Conservation (phyloP, 2,113 vertebrate genomes). For the Henicopernis longicauda region DNA sequence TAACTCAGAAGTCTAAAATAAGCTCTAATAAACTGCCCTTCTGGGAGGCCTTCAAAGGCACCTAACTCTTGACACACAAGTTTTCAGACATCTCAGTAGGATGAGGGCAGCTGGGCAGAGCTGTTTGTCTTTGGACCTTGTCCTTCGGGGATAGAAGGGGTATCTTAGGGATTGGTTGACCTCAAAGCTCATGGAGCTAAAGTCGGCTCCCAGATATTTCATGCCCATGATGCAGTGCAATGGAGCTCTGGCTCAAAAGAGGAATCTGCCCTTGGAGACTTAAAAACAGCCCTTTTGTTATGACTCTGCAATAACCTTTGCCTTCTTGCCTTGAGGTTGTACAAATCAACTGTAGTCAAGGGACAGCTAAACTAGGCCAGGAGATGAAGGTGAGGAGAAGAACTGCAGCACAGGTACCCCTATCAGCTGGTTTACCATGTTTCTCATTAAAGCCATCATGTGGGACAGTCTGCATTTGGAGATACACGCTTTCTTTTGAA, state of each 20-base stretch:
- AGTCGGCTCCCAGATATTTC: not conserved
- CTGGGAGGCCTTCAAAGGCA: not conserved
- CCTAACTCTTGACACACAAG: not conserved
- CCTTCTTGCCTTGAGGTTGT: not conserved
- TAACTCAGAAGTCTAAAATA: not conserved
- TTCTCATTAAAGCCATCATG: not conserved
- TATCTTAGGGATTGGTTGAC: not conserved
- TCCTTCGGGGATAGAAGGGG: fast-evolving
- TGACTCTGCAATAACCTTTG: not conserved
- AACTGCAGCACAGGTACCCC: not conserved
- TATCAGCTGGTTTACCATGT: not conserved
- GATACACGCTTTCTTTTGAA: not conserved
- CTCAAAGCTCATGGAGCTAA: not conserved
- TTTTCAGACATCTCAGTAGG: not conserved
- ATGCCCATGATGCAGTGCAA: not conserved
- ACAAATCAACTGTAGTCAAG: not conserved
- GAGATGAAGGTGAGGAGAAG: not conserved
- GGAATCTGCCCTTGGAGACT: not conserved
- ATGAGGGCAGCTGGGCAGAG: not conserved
- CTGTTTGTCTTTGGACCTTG: not conserved
- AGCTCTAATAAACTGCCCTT: not conserved
- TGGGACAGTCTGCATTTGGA: not conserved
- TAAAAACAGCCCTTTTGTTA: not conserved
- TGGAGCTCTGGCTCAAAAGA: not conserved
- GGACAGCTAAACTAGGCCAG: not conserved